Conservation (phyloP, 2,113 vertebrate genomes). For the Mionectes macconnelli region DNA sequence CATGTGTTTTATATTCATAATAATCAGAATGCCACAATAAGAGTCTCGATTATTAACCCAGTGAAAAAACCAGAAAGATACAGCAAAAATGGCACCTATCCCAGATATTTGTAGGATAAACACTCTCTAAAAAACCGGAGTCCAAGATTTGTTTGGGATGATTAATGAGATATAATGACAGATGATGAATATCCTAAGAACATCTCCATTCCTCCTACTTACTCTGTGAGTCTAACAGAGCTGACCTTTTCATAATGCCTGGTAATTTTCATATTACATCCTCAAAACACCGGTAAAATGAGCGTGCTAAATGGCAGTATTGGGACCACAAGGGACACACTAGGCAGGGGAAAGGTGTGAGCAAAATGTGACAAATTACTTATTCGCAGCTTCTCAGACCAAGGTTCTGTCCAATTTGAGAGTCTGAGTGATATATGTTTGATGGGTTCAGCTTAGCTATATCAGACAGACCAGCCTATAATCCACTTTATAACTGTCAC, state of each 20-base stretch:
- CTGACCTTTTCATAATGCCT: slow-evolving; percentile 45
- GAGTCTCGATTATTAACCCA: neutral
- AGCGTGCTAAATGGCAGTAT: neutral
- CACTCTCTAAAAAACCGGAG: neutral
- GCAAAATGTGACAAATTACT: neutral
- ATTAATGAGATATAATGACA: slow-evolving; percentile 36
- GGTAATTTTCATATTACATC: slow-evolving; percentile 35
- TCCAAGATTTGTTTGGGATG: neutral
- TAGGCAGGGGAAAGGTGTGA: neutral
- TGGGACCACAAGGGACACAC: neutral
- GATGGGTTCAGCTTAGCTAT: slow-evolving; percentile 6
- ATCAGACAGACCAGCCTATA: neutral
- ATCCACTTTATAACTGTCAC: slow-evolving; percentile 48
- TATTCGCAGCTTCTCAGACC: neutral
- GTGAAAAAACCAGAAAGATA: neutral
- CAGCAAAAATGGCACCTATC: neutral
- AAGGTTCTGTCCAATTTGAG: slow-evolving; percentile 6
- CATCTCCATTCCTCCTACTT: slow-evolving; percentile 7
- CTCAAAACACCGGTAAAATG: neutral
- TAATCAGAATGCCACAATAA: neutral
- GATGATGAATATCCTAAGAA: slow-evolving; percentile 11
- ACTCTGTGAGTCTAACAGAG: neutral
- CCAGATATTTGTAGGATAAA: neutral
- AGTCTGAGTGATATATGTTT: neutral
- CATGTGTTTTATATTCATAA: neutral